Base-by-base conservation (phyloP, 2,888 invertebrate genomes). In the Hydrotaea diabolus region DNA sequence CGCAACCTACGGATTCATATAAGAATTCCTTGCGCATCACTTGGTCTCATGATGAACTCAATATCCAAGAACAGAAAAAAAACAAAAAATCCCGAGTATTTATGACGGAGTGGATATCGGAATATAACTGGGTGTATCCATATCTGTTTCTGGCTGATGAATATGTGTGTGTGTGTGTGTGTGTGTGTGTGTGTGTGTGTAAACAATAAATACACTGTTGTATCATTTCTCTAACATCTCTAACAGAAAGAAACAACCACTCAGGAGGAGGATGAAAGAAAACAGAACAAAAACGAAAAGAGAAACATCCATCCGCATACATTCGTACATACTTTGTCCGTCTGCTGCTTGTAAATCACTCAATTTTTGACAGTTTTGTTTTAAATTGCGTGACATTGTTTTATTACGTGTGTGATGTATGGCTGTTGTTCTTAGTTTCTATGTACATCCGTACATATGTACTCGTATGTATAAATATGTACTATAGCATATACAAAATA, bases 321-420 rank as follows among this genome's bases (percentile, higher is more conserved):
- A 66, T 43, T 23, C 46, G 43, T 55, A 85, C 66, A 79, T 79
- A 77, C 53, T 80, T 77, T 53, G 86, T 87, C 86, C 86, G 88
- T 88, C 87, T 87, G 86, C 82, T 87, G 89, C 88, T 89, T 89
- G 92, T 91, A 91, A 91, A 91, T 91, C 92, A 91, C 92, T 91
- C 92, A 91, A 90, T 89, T 89, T 92, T 90, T 92, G 92, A 92
- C 92, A 90, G 89, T 92, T 91, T 85, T 86, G 82, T 85, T 87
- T 90, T 91, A 91, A 92, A 91, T 92, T 92, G 91, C 92, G 91
- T 92, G 92, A 91, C 92, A 92, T 91, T 92, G 92, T 92, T 92
- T 91, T 91, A 92, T 91, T 88, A 90, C 89, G 89, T 88, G 87
- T 88, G 88, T 88, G 85, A 82, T 82, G 82, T 82, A 82, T 80